phyloP scores from a whole-genome alignment of 2,113 vertebrate genomes.

The Carassius auratus region DNA sequence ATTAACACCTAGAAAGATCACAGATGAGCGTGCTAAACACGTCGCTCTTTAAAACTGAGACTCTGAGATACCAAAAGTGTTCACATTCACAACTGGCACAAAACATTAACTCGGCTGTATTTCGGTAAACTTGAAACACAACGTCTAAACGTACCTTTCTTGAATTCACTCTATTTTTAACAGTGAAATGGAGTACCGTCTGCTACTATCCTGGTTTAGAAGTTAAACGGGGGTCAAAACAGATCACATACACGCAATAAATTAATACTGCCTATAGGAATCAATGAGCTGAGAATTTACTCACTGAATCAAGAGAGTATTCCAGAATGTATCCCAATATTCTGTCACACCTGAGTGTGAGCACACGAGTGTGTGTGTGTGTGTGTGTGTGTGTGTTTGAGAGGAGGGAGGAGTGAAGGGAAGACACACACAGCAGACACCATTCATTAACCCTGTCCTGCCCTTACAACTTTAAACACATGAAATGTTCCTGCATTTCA shows the following conservation, averaged over 20 bases:
- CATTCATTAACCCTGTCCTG: slow-evolving; percentile 44
- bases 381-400: neutral
- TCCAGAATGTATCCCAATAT: neutral
- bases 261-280: neutral
- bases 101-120: neutral
- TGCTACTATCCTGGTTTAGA: slow-evolving; percentile 12
- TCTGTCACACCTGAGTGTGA: slow-evolving; percentile 16
- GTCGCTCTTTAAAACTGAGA: neutral
- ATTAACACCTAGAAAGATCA: slow-evolving; percentile 2
- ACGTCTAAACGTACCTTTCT: neutral
- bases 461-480: neutral
- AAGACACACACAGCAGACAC: slow-evolving; percentile 33
- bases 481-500: neutral
- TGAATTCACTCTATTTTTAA: slow-evolving; percentile 13
- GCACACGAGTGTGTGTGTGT: neutral
- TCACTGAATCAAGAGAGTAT: slow-evolving; percentile 28
- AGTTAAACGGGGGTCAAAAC: neutral
- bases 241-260: neutral
- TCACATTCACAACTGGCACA: neutral
- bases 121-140: neutral
- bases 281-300: neutral
- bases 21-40: neutral
- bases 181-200: slow-evolving; percentile 8
- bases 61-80: neutral
- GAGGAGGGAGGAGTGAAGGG: slow-evolving; percentile 6